Base-by-base conservation (phyloP, 2,113 vertebrate species). In the Rhombomys opimus region DNA sequence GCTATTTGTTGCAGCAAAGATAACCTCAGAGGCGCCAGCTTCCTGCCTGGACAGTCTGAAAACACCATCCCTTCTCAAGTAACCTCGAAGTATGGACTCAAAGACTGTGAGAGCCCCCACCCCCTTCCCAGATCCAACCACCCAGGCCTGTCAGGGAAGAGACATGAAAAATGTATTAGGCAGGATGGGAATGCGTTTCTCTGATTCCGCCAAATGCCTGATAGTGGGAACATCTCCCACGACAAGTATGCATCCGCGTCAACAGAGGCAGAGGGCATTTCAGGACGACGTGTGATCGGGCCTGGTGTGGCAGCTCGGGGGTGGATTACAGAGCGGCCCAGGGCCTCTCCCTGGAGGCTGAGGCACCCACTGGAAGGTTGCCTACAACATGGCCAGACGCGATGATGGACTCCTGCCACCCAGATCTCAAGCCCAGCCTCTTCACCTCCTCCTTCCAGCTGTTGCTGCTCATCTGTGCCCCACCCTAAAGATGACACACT, bases 201-300 rank as follows among this genome's bases (percentile, higher is more conserved):
- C 59, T 72, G 93, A 96, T 96, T 78, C 95, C 59, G 85, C 96
- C 97, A 97, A 96, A 89, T 96, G 96, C 95, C 97, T 96, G 96
- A 90, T 87, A 67, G 97, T 90, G 94, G 95, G 97, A 97, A 94
- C 96, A 94, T 72, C 95, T 59, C 97, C 97, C 97, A 97, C 96
- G 63, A 95, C 82, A 89, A 96, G 96, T 87, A 91, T 85, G 95
- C n/a, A 94, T 89, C 96, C 59, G 76, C 67, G 1, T 84, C 52
- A 5, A 76, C 41, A 57, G 93, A 70, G 91, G 87, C 92, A 87
- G 93, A 63, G 95, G 77, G 97, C 94, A 0, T 85, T 80, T 95
- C 41, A 67, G 95, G 96, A 97, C 91, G 61, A 70, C 0, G 0
- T 54, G 87, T 52, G 93, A 89, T 27, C 52, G 10, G n/a, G 57